Percentiles rank a stretch among this genome's conserved stretches.
phyloP scores from a whole-genome alignment of 2,113 vertebrate species.

The Erpornis zantholeuca region DNA sequence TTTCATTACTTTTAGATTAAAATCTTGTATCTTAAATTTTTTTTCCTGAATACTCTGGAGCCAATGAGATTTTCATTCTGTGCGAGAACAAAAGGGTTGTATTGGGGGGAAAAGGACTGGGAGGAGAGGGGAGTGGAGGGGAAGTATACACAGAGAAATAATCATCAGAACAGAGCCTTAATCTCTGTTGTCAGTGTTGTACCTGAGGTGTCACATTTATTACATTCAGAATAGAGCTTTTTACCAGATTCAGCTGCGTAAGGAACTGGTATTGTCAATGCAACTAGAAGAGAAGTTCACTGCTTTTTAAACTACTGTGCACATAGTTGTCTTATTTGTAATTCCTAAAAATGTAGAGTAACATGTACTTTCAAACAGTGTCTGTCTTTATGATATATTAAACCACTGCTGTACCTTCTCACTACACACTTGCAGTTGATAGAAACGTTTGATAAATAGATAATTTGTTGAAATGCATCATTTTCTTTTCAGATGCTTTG shows the following conservation, averaged over 20 bases:
- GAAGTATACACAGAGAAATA: neutral
- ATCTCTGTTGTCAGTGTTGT: conserved; percentile 42
- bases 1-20: neutral
- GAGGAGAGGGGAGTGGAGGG: neutral
- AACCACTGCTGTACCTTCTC: neutral
- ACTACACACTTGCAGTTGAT: neutral
- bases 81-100: neutral
- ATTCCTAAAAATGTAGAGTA: conserved; percentile 17
- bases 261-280: conserved; percentile 6
- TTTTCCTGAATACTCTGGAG: neutral
- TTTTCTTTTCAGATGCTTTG: neutral
- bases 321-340: conserved; percentile 24
- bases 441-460: neutral
- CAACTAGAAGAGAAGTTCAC: neutral
- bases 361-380: conserved; percentile 5
- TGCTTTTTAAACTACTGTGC: conserved; percentile 33
- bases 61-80: neutral
- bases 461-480: neutral
- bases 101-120: neutral
- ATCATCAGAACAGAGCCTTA: conserved; percentile 19
- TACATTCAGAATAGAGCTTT: conserved; percentile 17
- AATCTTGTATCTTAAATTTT: neutral
- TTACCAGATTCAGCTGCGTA: neutral
- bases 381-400: conserved; percentile 25
- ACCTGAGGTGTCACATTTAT: conserved; percentile 26